Evolutionary conservation across 2,888 invertebrate genomes (phyloP).

Genomic region (Oscheius sp.): DNA sequence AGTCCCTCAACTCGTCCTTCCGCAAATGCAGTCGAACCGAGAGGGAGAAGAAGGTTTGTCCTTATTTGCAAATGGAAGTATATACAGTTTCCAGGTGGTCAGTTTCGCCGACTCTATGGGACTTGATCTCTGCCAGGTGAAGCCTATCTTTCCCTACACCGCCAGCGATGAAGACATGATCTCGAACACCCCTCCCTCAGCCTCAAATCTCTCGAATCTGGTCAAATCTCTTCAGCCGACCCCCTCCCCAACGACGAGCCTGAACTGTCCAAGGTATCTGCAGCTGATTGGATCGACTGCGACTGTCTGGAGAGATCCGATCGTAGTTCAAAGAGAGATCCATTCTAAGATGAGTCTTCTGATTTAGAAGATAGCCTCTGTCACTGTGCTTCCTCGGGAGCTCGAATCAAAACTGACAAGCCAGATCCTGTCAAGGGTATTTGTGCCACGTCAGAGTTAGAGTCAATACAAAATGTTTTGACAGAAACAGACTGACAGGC

Average conservation of each 20-base stretch:
- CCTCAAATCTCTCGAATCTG: neutral
- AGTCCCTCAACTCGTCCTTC: slow-evolving; percentile 34
- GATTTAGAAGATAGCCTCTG: neutral
- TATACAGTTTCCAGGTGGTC: slow-evolving; percentile 22
- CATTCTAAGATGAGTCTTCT: slow-evolving; percentile 14
- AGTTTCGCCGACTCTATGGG: slow-evolving; percentile 39
- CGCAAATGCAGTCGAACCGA: slow-evolving; percentile 28
- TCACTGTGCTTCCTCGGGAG: too few species aligned
- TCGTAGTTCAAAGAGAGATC: slow-evolving; percentile 31
- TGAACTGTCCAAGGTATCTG: slow-evolving; percentile 38
- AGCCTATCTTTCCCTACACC: slow-evolving; percentile 38
- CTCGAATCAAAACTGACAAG: too few species aligned
- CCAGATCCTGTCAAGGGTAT: too few species aligned
- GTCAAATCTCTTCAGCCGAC: slow-evolving; percentile 10
- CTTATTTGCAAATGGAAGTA: neutral
- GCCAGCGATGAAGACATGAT: slow-evolving; percentile 38
- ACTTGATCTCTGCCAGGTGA: slow-evolving; percentile 32
- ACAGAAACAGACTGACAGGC: too few species aligned
- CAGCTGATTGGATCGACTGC: slow-evolving; percentile 5
- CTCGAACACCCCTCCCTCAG: slow-evolving; percentile 20
- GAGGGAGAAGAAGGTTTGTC: slow-evolving; percentile 35
- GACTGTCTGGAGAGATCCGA: slow-evolving; percentile 34
- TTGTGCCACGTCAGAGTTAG: too few species aligned
- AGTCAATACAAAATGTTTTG: too few species aligned
- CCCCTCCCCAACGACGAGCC: neutral